Evolutionary conservation across 2,888 invertebrate species (phyloP), one percentile per base, ranked within the genome.

Genomic region (Aspidapion aeneum): DNA sequence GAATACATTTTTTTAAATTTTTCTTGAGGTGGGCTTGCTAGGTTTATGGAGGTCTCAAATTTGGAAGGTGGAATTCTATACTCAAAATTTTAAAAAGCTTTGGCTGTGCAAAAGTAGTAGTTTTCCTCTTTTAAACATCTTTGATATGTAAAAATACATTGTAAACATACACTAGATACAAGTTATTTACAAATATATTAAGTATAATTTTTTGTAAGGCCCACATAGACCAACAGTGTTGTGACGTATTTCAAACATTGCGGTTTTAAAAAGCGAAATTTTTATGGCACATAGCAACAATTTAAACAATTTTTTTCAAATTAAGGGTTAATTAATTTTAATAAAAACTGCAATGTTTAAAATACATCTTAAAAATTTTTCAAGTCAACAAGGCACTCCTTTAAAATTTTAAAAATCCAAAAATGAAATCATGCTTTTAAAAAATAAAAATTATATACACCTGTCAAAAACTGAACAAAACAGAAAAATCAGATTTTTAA

Each of bases 141-240:
- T 70, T 71, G 75, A 75, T 75, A 75, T 75, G 75, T 75, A 75
- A 75, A 75, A 75, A 75, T 75, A 75, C 74, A 74, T 73, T 35
- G 35, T 35, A 63, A 67, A 66, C 66, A 69, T 64, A 63, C 61
- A 58, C 64, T 68, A 69, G 67, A 70, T 72, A 73, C 71, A 74
- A 66, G n/a, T n/a, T 71, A 72, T 67, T 67, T 73, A 73, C 72
- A 74, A 63, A 63, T 72, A 72, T 74, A 55, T 72, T 72, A 73
- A 73, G 62, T 62, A 63, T 65, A 67, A 66, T n/a, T n/a, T n/a
- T n/a, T n/a, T n/a, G n/a, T n/a, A n/a, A n/a, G n/a, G n/a, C n/a
- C n/a, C n/a, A n/a, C n/a, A n/a, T 71, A 74, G 70, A 73, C 72
- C 72, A 73, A 66, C 64, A 62, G 62, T 59, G 68, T 64, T 57